These are phyloP conservation scores for Gallinago jamesoni DNA, from an alignment of 2,113 vertebrate genomes.

Conservation along the genomic window DNA sequence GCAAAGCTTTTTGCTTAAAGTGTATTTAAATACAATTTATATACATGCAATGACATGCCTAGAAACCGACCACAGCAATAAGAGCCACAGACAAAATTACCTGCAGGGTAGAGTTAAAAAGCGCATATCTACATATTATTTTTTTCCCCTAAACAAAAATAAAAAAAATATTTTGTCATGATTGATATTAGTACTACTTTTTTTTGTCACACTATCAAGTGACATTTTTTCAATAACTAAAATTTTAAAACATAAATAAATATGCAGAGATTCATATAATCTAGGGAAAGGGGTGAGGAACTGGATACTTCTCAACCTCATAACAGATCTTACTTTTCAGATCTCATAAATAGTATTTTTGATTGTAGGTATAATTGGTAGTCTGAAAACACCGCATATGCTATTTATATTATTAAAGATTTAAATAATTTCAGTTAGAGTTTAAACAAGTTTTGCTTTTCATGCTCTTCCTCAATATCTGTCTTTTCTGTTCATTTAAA, in stretches of 20 bases:
- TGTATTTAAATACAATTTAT: fast-evolving
- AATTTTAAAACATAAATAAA: neutral
- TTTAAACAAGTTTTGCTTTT: neutral
- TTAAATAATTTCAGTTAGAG: neutral
- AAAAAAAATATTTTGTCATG: neutral
- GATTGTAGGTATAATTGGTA: neutral
- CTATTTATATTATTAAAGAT: neutral
- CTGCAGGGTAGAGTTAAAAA: neutral
- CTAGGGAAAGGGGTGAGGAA: neutral
- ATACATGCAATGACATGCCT: neutral
- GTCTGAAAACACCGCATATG: neutral
- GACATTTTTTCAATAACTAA: neutral
- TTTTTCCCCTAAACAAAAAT: neutral
- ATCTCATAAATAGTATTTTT: neutral
- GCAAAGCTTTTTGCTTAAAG: neutral
- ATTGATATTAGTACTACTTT: neutral
- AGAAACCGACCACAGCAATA: neutral
- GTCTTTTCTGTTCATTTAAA: neutral
- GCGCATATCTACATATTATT: no score
- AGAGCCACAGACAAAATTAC: neutral
- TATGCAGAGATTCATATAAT: neutral
- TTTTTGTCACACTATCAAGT: neutral
- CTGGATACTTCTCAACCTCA: neutral
- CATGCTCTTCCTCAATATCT: neutral
- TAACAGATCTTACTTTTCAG: neutral